Evolutionary conservation across 2,113 vertebrate species (phyloP).

Genomic region (Oceanites oceanicus): DNA sequence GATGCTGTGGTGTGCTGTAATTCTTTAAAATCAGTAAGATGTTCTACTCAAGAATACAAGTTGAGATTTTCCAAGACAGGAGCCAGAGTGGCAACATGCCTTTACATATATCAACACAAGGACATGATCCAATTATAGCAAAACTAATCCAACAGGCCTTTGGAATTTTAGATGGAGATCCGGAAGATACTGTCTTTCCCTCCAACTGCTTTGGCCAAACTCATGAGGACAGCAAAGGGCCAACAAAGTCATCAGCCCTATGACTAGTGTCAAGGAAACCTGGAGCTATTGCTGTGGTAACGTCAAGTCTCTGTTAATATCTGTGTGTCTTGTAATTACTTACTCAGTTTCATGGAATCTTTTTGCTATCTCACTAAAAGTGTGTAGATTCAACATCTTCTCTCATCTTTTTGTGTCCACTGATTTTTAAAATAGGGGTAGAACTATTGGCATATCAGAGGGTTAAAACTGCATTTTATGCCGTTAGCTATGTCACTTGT

Average conservation of each 20-base stretch:
- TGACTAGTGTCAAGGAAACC: background rate
- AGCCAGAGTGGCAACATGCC: constrained; percentile 41
- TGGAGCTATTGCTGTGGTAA: background rate
- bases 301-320: background rate
- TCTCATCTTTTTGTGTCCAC: background rate
- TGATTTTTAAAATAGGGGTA: background rate
- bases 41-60: background rate
- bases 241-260: background rate
- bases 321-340: background rate
- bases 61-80: constrained; percentile 45
- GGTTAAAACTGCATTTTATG: background rate
- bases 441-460: background rate
- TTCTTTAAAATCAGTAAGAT: background rate
- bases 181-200: background rate
- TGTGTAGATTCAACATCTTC: background rate
- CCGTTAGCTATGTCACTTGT: background rate
- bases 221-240: background rate
- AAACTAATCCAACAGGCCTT: background rate
- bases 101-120: constrained; percentile 13
- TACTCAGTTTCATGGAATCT: background rate
- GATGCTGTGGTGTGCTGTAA: background rate
- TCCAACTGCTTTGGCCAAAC: background rate
- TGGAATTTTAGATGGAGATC: constrained; percentile 10
- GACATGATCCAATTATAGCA: background rate
- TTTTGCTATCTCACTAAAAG: background rate